Conservation (phyloP, 2,113 vertebrate species). For the Panthera tigris region DNA sequence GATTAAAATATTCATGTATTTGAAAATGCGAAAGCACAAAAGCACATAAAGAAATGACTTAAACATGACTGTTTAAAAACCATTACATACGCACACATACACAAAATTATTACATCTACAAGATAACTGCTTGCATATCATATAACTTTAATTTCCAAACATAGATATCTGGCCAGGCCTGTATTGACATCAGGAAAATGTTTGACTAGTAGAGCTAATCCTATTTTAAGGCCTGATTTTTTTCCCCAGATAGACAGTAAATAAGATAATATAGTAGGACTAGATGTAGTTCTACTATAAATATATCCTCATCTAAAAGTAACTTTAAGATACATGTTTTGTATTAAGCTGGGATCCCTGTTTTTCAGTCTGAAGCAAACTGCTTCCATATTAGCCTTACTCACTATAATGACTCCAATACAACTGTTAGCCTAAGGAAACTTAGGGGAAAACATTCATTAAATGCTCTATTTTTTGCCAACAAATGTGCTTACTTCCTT, state of each 20-base stretch:
- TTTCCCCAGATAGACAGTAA: not conserved
- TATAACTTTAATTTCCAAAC: not conserved
- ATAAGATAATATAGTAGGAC: not conserved
- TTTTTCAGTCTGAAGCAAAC: not conserved
- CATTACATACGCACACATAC: not conserved
- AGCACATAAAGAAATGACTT: not conserved
- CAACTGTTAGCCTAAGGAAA: not conserved
- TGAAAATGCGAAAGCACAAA: not conserved
- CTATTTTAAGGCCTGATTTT: not conserved
- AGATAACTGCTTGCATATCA: not conserved
- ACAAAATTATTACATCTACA: not conserved
- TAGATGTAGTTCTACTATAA: not conserved
- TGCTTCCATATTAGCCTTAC: not conserved
- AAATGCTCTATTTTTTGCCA: constrained; percentile 16
- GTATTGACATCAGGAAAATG: not conserved
- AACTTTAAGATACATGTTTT: not conserved
- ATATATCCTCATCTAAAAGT: not conserved
- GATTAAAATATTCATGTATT: not conserved
- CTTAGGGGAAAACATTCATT: not conserved
- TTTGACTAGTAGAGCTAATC: not conserved
- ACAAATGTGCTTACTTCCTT: constrained; percentile 13
- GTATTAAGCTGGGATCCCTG: not conserved
- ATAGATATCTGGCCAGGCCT: not conserved
- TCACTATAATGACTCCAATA: not conserved
- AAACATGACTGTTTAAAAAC: not conserved